Percentiles rank a stretch among this genome's conserved stretches.
Evolutionary conservation across 2,888 invertebrate species (phyloP).

Genomic region (Drosophila meridiana): DNA sequence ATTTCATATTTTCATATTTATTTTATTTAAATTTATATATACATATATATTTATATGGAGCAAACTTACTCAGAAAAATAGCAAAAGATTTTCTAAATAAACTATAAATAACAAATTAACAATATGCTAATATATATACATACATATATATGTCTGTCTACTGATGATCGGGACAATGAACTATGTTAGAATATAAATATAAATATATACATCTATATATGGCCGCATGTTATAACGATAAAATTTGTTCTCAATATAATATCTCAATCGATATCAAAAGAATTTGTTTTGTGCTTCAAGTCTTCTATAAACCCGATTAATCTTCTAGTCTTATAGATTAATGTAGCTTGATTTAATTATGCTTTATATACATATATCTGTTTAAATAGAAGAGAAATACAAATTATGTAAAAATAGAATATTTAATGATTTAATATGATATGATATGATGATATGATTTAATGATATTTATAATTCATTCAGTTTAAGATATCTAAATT

Average conservation of each 20-base stretch:
- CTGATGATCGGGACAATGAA: conserved; percentile 5
- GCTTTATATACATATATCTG: background rate
- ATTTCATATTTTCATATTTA: background rate
- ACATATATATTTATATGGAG: background rate
- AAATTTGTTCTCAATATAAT: background rate
- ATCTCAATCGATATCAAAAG: background rate
- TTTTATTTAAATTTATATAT: background rate
- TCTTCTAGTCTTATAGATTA: background rate
- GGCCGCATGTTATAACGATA: background rate
- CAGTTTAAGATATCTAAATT: background rate
- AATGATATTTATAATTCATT: too few relatives aligned
- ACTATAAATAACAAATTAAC: conserved; percentile 10
- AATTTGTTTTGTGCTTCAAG: background rate
- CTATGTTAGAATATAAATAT: background rate
- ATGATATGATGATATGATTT: too few relatives aligned
- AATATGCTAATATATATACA: conserved; percentile 5
- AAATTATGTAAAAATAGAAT: background rate
- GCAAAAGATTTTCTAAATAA: background rate
- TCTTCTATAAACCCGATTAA: background rate
- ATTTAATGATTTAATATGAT: background rate
- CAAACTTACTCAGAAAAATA: background rate
- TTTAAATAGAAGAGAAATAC: background rate
- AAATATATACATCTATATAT: background rate
- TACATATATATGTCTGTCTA: background rate
- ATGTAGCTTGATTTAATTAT: background rate